These are phyloP conservation scores for Harpegnathos saltator DNA, from an alignment of 1,140 invertebrate species.

Conservation along the genomic window DNA sequence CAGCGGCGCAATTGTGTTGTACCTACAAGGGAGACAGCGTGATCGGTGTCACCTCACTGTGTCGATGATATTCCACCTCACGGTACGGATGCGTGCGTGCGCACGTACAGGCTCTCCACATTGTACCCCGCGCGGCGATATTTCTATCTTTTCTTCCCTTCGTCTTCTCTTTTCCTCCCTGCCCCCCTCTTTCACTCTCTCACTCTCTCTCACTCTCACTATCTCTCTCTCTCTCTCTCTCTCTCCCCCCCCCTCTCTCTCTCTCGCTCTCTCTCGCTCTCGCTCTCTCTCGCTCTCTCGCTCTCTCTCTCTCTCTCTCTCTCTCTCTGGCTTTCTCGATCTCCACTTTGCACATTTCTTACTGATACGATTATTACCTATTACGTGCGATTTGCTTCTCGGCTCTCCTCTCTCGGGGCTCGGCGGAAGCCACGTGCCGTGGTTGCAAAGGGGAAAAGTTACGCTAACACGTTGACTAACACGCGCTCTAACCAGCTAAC, in stretches of 20 bases:
- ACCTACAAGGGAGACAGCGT: slow-evolving; percentile 11
- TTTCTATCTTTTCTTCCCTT: slow-evolving; percentile 40
- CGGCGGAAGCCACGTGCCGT: slow-evolving; percentile 85
- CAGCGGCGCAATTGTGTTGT: slow-evolving; percentile 40
- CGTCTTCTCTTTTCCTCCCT: slow-evolving; percentile 20
- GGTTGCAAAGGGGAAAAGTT: slow-evolving; percentile 77
- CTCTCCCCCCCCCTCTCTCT: neutral
- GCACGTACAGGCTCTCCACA: slow-evolving; percentile 46
- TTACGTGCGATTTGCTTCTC: slow-evolving; percentile 80
- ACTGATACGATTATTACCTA: slow-evolving; percentile 30
- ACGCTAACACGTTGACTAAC: slow-evolving; percentile 82
- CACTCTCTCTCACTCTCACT: slow-evolving; percentile 12
- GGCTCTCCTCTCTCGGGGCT: slow-evolving; percentile 86
- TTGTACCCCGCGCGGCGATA: slow-evolving; percentile 2
- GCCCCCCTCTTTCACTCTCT: slow-evolving; percentile 7
- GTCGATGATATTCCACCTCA: slow-evolving; percentile 45
- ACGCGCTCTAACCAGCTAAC: slow-evolving; percentile 80
- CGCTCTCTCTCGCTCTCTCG: slow-evolving; percentile 53
- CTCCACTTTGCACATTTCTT: slow-evolving; percentile 2
- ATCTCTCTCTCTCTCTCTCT: neutral
- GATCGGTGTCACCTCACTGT: slow-evolving; percentile 50
- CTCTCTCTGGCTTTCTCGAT: slow-evolving; percentile 36
- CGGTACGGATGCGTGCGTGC: slow-evolving; percentile 49
- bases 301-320: slow-evolving; percentile 62
- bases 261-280: slow-evolving; percentile 15